Base-by-base conservation (phyloP, 2,888 invertebrate genomes). In the Andrena marginata region DNA sequence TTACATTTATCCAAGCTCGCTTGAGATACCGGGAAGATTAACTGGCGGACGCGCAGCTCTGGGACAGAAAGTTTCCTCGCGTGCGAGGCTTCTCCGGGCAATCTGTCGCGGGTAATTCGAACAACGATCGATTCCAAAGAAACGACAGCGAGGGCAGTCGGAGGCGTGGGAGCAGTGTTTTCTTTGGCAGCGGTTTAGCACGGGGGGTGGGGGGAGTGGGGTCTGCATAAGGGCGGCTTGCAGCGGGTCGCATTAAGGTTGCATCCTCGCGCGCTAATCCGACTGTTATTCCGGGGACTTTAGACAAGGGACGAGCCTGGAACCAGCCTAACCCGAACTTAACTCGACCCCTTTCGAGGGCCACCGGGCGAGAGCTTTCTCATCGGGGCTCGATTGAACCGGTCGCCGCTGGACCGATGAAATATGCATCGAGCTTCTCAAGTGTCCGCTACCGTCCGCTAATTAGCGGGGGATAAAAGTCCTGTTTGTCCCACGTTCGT, bases 381-480 rank as follows among this genome's bases (percentile, higher is more conserved):
- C 23, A 60, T 31, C 23, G 31, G 7, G 59, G 74, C 63, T 63
- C 72, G 70, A 79, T 75, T 35, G 60, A 73, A 65, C 79, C 64
- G 42, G 64, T 68, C 63, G 54, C 80, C 59, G 63, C 33, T 59
- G 29, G 63, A 10, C 65, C 70, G 59, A 85, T 85, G 82, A 85
- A 85, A 85, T 85, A 85, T 85, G 82, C 85, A 85, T 85, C 65
- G 70, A 16, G 82, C 60, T 82, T 72, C 49, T 60, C 65, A 54
- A 75, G 48, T 68, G 56, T 64, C 69, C 63, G 56, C 68, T 60
- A 54, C 80, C 60, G 63, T 67, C 80, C 85, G 86, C 87, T 90
- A 90, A 90, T 90, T 90, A 90, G 86, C 85, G 82, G 73, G 83
- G 75, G 87, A 88, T 89, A 87, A 82, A 80, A 87, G 84, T 35